These are phyloP conservation scores for Vulpes ferrilata DNA, from an alignment of 2,113 vertebrate species.

Conservation along the genomic window DNA sequence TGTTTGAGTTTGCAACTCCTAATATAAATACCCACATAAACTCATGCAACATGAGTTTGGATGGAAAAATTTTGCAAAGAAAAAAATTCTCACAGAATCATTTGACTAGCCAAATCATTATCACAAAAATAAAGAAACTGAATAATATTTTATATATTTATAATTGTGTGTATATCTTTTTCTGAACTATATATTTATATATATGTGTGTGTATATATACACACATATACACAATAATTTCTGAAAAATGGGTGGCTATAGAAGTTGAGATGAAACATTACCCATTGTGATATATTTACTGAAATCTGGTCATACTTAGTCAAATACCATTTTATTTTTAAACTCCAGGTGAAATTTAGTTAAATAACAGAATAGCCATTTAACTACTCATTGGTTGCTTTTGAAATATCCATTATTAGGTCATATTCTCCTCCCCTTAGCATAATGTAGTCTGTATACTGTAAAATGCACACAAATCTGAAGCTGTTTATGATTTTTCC, in stretches of 20 bases:
- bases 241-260: background rate
- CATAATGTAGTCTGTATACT: background rate
- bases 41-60: background rate
- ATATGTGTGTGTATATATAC: background rate
- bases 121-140: background rate
- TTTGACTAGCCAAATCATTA: background rate
- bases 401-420: background rate
- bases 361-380: background rate
- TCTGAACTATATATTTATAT: background rate
- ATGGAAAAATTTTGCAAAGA: background rate
- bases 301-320: background rate
- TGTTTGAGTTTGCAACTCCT: background rate
- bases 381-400: background rate
- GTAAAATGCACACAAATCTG: background rate
- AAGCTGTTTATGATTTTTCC: slow-evolving; percentile 2
- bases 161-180: background rate
- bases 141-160: background rate
- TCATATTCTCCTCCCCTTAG: background rate
- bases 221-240: background rate
- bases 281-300: background rate
- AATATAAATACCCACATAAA: background rate
- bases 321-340: background rate
- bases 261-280: background rate
- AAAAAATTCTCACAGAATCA: background rate
- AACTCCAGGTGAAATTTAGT: background rate